Percentiles rank a stretch among this genome's conserved stretches.
These are phyloP conservation scores for Stegastes partitus DNA, from an alignment of 2,113 vertebrate species.

Conservation along the genomic window DNA sequence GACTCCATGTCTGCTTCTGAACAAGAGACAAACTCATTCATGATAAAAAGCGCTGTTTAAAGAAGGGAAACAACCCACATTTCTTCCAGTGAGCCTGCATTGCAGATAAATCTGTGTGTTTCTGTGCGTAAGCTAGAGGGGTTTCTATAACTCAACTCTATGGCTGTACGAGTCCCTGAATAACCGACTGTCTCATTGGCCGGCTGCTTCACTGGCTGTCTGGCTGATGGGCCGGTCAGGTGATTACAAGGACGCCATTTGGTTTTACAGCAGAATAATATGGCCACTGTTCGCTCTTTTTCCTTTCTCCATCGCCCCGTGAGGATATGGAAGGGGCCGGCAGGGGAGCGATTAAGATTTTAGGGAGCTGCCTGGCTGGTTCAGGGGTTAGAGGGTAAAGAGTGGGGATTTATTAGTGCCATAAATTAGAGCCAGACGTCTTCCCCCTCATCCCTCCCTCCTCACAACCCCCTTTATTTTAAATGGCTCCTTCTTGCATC, in stretches of 20 bases:
- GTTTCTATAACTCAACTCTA: conserved; percentile 48
- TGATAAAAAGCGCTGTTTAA: conserved; percentile 7
- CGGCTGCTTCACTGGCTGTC: conserved; percentile 18
- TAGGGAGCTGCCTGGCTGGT: conserved; percentile 79
- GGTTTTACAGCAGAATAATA: conserved; percentile 78
- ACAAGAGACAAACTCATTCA: not conserved
- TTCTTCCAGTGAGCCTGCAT: conserved; percentile 8
- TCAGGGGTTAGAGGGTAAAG: conserved; percentile 84
- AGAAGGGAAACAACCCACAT: not conserved
- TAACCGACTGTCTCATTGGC: conserved; percentile 51
- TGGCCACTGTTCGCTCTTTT: conserved; percentile 66
- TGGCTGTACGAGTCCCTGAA: conserved; percentile 40
- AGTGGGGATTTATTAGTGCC: conserved; percentile 83
- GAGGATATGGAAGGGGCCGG: conserved; percentile 59
- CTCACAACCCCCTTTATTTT: conserved; percentile 25
- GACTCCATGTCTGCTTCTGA: not conserved
- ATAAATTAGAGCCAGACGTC: conserved; percentile 81
- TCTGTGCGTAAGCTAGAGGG: conserved; percentile 28
- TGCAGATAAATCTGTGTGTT: conserved; percentile 22
- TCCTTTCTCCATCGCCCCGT: conserved; percentile 57
- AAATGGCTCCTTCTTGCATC: conserved; percentile 21
- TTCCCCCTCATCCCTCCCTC: conserved; percentile 34
- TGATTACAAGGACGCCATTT: conserved; percentile 78
- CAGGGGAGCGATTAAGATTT: conserved; percentile 83
- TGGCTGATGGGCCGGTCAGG: conserved; percentile 62